phyloP scores from a whole-genome alignment of 2,113 vertebrate genomes.

The Furnarius figulus region DNA sequence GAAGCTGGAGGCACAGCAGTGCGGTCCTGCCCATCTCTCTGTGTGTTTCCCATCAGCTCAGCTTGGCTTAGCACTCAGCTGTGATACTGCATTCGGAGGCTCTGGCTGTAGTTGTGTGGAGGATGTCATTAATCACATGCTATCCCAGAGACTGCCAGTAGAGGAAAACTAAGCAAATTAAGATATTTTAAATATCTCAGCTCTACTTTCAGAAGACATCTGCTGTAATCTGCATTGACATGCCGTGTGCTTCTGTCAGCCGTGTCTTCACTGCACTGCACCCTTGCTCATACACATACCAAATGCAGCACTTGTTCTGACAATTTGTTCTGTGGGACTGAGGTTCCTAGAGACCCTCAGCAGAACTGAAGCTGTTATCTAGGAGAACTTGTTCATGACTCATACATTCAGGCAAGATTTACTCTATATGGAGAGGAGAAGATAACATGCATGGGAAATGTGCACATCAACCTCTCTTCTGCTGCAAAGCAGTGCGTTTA shows the following conservation, averaged over 20 bases:
- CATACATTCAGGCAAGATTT: neutral
- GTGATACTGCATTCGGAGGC: rapidly evolving
- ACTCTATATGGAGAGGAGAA: neutral
- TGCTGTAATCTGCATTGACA: constrained; percentile 2
- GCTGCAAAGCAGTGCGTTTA: neutral
- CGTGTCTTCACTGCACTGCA: rapidly evolving
- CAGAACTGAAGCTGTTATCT: neutral
- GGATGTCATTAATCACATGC: constrained; percentile 18
- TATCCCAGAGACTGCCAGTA: constrained; percentile 13
- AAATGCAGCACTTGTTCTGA: neutral
- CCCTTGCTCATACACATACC: neutral
- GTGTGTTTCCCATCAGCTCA: neutral
- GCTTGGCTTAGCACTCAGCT: neutral
- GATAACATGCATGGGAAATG: neutral
- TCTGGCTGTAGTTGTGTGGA: neutral
- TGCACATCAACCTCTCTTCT: neutral
- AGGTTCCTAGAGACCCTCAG: neutral
- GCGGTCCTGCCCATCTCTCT: neutral
- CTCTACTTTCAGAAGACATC: constrained; percentile 37
- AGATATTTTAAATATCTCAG: constrained; percentile 13
- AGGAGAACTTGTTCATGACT: neutral
- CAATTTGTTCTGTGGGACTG: neutral
- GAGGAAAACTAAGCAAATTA: constrained; percentile 47
- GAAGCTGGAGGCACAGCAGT: neutral
- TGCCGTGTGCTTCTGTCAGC: neutral